phyloP scores from a whole-genome alignment of 2,797 vertebrate species.

The Halcyon leucocephala region DNA sequence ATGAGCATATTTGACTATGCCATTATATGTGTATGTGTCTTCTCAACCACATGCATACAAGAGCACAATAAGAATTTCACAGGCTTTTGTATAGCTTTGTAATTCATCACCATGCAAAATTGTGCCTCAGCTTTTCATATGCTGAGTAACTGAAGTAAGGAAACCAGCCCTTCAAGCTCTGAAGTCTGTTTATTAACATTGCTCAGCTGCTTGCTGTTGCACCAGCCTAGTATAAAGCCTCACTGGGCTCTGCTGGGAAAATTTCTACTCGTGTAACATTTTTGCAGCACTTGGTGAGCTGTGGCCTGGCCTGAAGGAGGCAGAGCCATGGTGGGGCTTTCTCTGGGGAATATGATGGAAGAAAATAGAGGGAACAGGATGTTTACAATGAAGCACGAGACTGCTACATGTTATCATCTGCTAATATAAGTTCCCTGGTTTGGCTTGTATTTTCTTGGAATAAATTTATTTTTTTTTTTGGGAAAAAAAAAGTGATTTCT shows the following conservation, averaged over 20 bases:
- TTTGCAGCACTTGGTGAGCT: neutral
- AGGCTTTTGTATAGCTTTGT: neutral
- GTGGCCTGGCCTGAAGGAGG: neutral
- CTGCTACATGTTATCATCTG: neutral
- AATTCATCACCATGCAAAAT: neutral
- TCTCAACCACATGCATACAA: neutral
- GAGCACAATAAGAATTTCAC: neutral
- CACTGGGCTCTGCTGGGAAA: neutral
- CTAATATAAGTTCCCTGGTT: neutral
- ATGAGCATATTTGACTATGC: neutral
- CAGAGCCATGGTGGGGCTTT: fast-evolving
- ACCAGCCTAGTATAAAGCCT: neutral
- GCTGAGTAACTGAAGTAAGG: neutral
- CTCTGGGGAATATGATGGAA: neutral
- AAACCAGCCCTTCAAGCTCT: neutral
- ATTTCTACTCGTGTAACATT: fast-evolving
- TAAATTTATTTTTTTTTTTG: neutral
- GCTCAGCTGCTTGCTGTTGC: neutral
- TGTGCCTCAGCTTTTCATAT: neutral
- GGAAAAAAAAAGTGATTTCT: fast-evolving
- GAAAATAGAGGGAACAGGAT: neutral
- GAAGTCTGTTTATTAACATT: neutral
- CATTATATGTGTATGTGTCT: fast-evolving
- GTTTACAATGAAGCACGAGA: neutral
- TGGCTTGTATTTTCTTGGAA: neutral